Conservation (phyloP, 1,140 invertebrate species). For the Eufriesea mexicana region DNA sequence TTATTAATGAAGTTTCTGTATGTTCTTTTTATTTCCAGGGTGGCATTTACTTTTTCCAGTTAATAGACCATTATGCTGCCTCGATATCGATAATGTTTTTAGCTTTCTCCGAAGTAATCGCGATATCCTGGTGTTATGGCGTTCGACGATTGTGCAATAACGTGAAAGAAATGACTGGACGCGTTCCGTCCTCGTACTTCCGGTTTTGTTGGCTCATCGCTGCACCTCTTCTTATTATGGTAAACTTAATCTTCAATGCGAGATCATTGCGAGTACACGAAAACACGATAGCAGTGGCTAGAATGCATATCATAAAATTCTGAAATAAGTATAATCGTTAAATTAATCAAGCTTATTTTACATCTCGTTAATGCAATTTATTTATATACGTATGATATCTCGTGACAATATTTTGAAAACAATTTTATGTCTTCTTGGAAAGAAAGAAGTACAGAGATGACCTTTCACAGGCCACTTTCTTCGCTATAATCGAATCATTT, state of each 20-base stretch:
- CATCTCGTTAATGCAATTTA: too few relatives aligned
- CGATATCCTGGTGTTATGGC: conserved; percentile 96
- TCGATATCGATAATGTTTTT: conserved; percentile 95
- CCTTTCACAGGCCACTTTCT: neutral
- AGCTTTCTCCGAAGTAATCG: conserved; percentile 95
- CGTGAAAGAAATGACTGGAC: conserved; percentile 94
- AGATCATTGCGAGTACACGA: too few relatives aligned
- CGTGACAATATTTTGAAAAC: neutral
- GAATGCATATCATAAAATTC: too few relatives aligned
- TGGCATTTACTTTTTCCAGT: conserved; percentile 95
- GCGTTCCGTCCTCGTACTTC: conserved; percentile 90
- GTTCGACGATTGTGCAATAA: conserved; percentile 90
- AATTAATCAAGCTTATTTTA: neutral
- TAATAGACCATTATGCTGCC: conserved; percentile 96
- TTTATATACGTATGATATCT: neutral
- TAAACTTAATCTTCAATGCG: conserved; percentile 77
- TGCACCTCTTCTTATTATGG: conserved; percentile 91
- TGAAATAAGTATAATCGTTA: neutral
- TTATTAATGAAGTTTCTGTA: neutral
- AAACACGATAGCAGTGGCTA: too few relatives aligned
- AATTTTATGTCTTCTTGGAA: neutral
- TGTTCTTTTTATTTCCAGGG: neutral
- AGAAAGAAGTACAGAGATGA: neutral
- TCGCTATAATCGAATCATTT: neutral
- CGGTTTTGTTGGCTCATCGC: conserved; percentile 92